These are phyloP conservation scores for Rousettus madagascariensis DNA, from an alignment of 2,797 vertebrate genomes.

Conservation along the genomic window DNA sequence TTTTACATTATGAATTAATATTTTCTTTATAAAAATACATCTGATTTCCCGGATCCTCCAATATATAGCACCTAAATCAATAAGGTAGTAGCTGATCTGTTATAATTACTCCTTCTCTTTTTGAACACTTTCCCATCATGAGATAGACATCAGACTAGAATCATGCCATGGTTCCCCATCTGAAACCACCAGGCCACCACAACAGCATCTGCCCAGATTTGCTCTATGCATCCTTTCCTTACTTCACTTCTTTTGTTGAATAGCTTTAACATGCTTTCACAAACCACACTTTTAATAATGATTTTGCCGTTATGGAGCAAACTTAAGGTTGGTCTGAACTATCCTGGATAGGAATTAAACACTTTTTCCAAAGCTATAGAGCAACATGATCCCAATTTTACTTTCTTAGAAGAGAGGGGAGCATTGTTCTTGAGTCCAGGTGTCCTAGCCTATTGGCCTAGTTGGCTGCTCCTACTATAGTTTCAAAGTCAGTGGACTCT, in stretches of 20 bases:
- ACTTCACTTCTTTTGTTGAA: not conserved
- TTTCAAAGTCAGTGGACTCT: not conserved
- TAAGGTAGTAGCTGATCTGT: slow-evolving; percentile 27
- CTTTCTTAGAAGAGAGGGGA: not conserved
- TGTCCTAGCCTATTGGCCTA: not conserved
- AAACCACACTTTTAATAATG: not conserved
- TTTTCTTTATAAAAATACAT: slow-evolving; percentile 61
- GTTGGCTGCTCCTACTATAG: not conserved
- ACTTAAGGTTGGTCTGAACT: not conserved
- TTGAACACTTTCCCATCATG: not conserved
- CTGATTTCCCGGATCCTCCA: slow-evolving; percentile 10
- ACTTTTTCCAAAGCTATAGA: not conserved
- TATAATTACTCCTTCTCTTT: slow-evolving; percentile 23
- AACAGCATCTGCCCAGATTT: not conserved
- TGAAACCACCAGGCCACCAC: not conserved
- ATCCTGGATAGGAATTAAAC: not conserved
- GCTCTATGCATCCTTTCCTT: not conserved
- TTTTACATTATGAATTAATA: slow-evolving; percentile 62
- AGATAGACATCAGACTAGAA: not conserved
- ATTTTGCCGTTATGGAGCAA: not conserved
- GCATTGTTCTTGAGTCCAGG: not conserved
- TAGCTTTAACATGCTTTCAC: not conserved
- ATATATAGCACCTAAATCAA: slow-evolving; percentile 57
- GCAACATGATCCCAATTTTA: not conserved
- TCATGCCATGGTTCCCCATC: not conserved